phyloP scores from a whole-genome alignment of 2,888 invertebrate genomes.

The Euspilapteryx auroguttella region DNA sequence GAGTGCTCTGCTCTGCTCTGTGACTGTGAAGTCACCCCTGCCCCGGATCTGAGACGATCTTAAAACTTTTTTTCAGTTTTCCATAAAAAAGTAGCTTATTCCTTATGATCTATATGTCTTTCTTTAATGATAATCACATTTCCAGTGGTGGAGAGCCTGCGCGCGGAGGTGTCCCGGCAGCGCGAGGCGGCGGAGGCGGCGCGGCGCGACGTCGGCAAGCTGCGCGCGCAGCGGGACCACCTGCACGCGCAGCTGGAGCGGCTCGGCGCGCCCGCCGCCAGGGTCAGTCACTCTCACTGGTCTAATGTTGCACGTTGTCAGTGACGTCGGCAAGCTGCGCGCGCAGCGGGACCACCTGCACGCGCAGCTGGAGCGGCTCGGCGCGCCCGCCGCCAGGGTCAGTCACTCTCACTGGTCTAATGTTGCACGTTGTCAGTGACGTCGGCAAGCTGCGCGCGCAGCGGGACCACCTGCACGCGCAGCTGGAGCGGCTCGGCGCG shows the following conservation, averaged over 20 bases:
- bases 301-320: too few species aligned
- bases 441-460: constrained; percentile 47
- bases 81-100: too few species aligned
- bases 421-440: too few species aligned
- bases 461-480: constrained; percentile 66
- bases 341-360: constrained; percentile 66
- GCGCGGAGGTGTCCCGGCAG: constrained; percentile 56
- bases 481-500: constrained; percentile 57
- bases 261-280: constrained; percentile 9
- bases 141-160: constrained; percentile 31
- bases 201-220: constrained; percentile 44
- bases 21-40: neutral
- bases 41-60: too few species aligned
- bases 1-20: constrained; percentile 2
- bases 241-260: constrained; percentile 69
- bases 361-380: constrained; percentile 62
- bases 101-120: too few species aligned
- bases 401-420: too few species aligned
- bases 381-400: neutral
- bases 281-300: neutral
- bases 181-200: constrained; percentile 63
- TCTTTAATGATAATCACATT: too few species aligned
- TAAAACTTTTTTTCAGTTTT: too few species aligned
- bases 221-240: constrained; percentile 60
- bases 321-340: constrained; percentile 49